phyloP scores from a whole-genome alignment of 2,113 vertebrate genomes.

The Muntiacus muntjak region DNA sequence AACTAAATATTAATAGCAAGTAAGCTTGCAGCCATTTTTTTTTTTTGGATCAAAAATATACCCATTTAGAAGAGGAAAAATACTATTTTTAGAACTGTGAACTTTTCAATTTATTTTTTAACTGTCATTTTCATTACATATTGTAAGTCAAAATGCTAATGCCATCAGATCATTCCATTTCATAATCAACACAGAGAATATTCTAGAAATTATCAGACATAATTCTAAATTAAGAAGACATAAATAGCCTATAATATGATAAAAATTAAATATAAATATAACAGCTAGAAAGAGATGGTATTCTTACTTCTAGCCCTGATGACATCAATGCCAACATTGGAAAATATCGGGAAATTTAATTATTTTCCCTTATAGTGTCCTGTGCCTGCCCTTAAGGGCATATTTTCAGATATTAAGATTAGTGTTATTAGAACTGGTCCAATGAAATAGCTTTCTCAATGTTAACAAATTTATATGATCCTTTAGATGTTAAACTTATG shows the following conservation, averaged over 20 bases:
- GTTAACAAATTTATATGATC: slow-evolving; percentile 35
- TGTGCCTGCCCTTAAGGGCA: slow-evolving; percentile 59
- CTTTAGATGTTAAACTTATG: slow-evolving; percentile 10
- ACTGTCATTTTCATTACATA: slow-evolving; percentile 54
- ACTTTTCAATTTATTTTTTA: slow-evolving; percentile 69
- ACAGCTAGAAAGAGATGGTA: slow-evolving; percentile 28
- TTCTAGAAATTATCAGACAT: slow-evolving; percentile 39
- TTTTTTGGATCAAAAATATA: slow-evolving; percentile 52
- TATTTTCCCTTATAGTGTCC: background rate
- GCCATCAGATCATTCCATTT: slow-evolving; percentile 38
- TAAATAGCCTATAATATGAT: slow-evolving; percentile 4
- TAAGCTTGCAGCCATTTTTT: slow-evolving; percentile 22
- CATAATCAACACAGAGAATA: slow-evolving; percentile 21
- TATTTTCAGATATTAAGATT: slow-evolving; percentile 60
- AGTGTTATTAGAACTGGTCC: slow-evolving; percentile 30
- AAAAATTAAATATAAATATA: slow-evolving; percentile 55
- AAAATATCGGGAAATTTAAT: slow-evolving; percentile 17
- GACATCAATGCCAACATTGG: background rate
- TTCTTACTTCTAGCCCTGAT: slow-evolving; percentile 24
- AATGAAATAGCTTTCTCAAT: slow-evolving; percentile 36
- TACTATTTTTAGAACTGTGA: slow-evolving; percentile 53
- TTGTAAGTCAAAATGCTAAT: slow-evolving; percentile 59
- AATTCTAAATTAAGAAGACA: slow-evolving; percentile 44
- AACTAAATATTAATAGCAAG: slow-evolving; percentile 61
- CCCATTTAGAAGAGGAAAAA: slow-evolving; percentile 31